Evolutionary conservation across 2,888 invertebrate genomes (phyloP).

Genomic region (Drosophila longiperda): DNA sequence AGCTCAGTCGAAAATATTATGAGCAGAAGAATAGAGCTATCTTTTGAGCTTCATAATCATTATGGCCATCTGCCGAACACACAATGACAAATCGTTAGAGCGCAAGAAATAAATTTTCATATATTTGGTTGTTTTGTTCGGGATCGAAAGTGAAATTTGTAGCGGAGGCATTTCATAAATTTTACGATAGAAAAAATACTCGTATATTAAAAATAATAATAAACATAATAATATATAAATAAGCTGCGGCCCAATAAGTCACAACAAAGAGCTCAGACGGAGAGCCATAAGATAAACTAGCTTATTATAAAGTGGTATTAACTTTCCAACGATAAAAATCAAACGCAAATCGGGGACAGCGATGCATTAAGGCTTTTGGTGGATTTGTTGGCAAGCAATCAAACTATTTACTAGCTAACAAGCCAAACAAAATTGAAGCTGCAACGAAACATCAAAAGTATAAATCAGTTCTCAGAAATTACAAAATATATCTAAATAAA

Average conservation of each 20-base stretch:
- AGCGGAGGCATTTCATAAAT: conserved; percentile 31
- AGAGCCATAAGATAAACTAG: conserved; percentile 22
- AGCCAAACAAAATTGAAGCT: not conserved
- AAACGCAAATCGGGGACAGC: conserved; percentile 40
- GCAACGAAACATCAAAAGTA: not conserved
- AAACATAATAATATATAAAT: conserved; percentile 61
- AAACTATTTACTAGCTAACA: conserved; percentile 11
- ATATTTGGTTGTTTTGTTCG: conserved; percentile 33
- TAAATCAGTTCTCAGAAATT: not conserved
- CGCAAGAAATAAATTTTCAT: conserved; percentile 57
- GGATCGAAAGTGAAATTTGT: conserved; percentile 69
- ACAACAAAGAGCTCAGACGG: conserved; percentile 46
- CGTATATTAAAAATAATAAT: conserved; percentile 25
- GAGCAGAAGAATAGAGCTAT: conserved; percentile 22
- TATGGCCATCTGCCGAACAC: conserved; percentile 31
- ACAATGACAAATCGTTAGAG: conserved; percentile 64
- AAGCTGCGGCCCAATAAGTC: conserved; percentile 67
- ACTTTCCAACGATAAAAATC: conserved; percentile 57
- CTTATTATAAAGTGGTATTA: conserved; percentile 38
- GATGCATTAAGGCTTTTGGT: conserved; percentile 22
- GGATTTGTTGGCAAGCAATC: conserved; percentile 5
- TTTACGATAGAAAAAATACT: conserved; percentile 33
- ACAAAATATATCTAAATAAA: not conserved
- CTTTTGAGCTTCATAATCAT: conserved; percentile 51
- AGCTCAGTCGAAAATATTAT: not conserved